Percentiles rank a stretch among this genome's conserved stretches.
These are phyloP conservation scores for Stenolophus ochropezus DNA, from an alignment of 2,888 invertebrate species.

Conservation along the genomic window DNA sequence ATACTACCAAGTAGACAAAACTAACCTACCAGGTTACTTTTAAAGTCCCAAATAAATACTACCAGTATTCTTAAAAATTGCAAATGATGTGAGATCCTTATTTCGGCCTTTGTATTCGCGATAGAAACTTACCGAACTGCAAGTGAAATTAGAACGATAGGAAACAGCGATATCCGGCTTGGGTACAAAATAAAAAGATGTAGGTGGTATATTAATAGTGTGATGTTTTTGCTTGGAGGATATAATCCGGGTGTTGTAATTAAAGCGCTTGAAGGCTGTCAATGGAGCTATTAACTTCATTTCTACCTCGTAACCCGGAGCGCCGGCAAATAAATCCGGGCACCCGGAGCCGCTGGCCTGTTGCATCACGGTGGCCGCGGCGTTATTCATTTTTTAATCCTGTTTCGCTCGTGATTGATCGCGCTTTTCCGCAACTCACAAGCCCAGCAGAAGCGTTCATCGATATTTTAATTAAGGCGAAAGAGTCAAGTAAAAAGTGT, in stretches of 20 bases:
- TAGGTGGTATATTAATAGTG: neutral
- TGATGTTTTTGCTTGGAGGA: neutral
- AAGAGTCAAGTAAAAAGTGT: conserved; percentile 55
- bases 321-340: conserved; percentile 15
- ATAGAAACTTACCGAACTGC: too few relatives aligned
- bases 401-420: conserved; percentile 52
- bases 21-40: too few relatives aligned
- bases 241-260: neutral
- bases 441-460: conserved; percentile 38
- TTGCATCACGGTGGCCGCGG: conserved; percentile 28
- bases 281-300: conserved; percentile 29
- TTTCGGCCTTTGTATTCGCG: too few relatives aligned
- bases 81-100: too few relatives aligned
- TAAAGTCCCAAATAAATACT: too few relatives aligned
- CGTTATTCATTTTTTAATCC: conserved; percentile 41
- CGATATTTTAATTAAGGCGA: conserved; percentile 59
- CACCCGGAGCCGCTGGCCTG: neutral
- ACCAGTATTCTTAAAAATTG: too few relatives aligned
- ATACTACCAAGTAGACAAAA: too few relatives aligned
- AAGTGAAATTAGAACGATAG: too few relatives aligned
- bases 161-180: neutral
- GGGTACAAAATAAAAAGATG: neutral
- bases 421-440: conserved; percentile 39
- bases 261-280: conserved; percentile 26
- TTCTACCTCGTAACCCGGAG: neutral